Evolutionary conservation across 2,888 invertebrate genomes (phyloP), one percentile per base, ranked within the genome.

Genomic region (Cosmopolites sordidus): DNA sequence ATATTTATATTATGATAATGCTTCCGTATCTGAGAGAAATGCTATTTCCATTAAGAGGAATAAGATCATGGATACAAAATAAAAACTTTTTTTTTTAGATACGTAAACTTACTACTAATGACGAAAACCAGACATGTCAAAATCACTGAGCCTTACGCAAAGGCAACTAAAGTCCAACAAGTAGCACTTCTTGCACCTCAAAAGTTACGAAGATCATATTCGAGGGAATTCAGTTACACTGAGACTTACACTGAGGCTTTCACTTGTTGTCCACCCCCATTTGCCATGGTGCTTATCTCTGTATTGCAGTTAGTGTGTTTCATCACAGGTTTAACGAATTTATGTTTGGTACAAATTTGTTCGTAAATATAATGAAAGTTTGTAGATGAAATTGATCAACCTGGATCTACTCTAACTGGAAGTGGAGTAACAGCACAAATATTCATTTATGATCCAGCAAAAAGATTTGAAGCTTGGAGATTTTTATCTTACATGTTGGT

Each of bases 401-500:
- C 53, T 38, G 29, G 45, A 12, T 62, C 61, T 2, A 52, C 53
- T 0, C 39, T 58, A 16, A 46, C 51, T 6, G 64, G 66, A n/a
- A 43, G 38, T 2, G 60, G 63, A 9, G 16, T 56, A 6, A 62
- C 55, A 1, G 61, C 63, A 5, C 83, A 84, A 48, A 73, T 87
- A 2, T 86, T 96, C 62, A 92, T 97, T 59, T 97, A 95, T 74
- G 86, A 92, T 75, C 97, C 97, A 0, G 79, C 83, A 56, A 83
- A 84, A 67, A 80, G 96, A 56, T 79, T 84, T 48, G 89, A 99
- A 75, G 87, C 86, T 0, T 99, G 98, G 98, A 79, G 98, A 65
- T 98, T 86, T 72, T 66, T 96, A 42, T 89, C 92, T 1, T 99
- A 99, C 70, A 96, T 96, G 93, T 86, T 97, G 70, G 92, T 97